These are phyloP conservation scores for Drosophila atroscutellata DNA, from an alignment of 2,888 invertebrate species.

Conservation along the genomic window DNA sequence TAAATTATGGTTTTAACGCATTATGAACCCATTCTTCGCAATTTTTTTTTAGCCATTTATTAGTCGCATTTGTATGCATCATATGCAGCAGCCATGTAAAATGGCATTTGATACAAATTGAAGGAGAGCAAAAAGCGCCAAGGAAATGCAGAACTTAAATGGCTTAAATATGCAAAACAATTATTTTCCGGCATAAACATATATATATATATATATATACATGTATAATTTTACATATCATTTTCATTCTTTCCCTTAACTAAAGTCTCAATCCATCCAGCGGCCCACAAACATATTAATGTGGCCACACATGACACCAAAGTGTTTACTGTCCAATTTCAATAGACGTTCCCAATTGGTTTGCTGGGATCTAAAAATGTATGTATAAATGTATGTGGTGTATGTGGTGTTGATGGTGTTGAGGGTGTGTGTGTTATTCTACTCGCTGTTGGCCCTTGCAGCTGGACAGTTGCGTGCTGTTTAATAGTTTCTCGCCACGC, in stretches of 20 bases:
- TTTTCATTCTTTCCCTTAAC: not conserved
- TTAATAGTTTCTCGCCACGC: constrained; percentile 60
- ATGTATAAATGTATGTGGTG: not conserved
- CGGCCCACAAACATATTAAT: not conserved
- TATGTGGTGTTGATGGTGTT: not conserved
- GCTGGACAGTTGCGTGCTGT: constrained; percentile 57
- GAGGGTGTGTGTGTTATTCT: not conserved
- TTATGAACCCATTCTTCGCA: constrained; percentile 34
- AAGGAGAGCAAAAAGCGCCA: constrained; percentile 28
- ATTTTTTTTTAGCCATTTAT: not conserved
- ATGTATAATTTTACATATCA: not conserved
- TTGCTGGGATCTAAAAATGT: constrained; percentile 12
- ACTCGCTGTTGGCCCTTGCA: not conserved
- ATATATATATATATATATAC: not conserved
- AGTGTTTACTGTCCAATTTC: constrained; percentile 60
- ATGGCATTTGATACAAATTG: constrained; percentile 26
- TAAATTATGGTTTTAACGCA: constrained; percentile 68
- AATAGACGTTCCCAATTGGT: constrained; percentile 53
- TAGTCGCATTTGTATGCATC: constrained; percentile 40
- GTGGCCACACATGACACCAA: constrained; percentile 26
- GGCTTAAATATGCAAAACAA: constrained; percentile 1
- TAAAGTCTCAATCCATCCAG: not conserved
- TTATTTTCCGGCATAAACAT: not conserved
- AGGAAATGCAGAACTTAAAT: constrained; percentile 14
- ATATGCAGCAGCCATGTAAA: constrained; percentile 21